Evolutionary conservation across 2,113 vertebrate species (phyloP).

Genomic region (Passer montanus): DNA sequence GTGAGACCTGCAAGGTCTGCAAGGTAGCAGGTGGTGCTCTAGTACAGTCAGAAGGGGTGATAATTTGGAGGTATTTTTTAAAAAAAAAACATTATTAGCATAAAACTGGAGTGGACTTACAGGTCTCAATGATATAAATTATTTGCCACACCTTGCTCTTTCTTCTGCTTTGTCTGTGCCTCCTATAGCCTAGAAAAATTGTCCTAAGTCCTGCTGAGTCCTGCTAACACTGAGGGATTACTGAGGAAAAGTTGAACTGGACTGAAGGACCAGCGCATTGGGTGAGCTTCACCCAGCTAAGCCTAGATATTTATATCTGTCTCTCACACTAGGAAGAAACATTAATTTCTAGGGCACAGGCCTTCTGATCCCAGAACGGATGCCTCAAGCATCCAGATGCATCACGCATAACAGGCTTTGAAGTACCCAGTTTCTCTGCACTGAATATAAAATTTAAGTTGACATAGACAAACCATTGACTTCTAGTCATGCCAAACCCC

Average conservation of each 20-base stretch:
- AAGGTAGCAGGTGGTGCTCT: neutral
- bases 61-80: neutral
- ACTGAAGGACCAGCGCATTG: neutral
- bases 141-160: neutral
- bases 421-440: neutral
- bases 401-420: neutral
- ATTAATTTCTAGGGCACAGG: neutral
- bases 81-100: neutral
- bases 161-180: neutral
- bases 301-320: neutral
- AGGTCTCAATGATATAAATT: neutral
- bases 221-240: neutral
- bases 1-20: neutral
- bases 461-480: neutral
- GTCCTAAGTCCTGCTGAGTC: neutral
- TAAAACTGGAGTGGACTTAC: neutral
- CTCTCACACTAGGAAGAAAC: neutral
- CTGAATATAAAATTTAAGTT: neutral
- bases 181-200: neutral
- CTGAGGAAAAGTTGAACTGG: neutral
- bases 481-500: neutral
- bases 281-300: neutral
- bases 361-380: neutral
- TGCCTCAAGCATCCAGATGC: neutral
- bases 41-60: neutral